These are phyloP conservation scores for Acanthis flammea DNA, from an alignment of 2,797 vertebrate species.

Conservation along the genomic window DNA sequence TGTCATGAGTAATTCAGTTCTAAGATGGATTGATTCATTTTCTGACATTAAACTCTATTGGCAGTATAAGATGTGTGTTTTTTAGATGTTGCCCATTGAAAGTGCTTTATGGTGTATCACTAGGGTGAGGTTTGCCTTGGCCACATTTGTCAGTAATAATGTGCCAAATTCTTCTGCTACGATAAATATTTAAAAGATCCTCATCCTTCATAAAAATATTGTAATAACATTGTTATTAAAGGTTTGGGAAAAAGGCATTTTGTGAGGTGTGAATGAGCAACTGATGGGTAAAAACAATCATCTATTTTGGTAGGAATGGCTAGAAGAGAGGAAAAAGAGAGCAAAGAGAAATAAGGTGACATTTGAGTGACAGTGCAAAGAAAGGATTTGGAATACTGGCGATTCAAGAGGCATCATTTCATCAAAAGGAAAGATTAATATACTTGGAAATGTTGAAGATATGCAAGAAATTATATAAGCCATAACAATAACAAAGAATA, in stretches of 20 bases:
- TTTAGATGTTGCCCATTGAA: not conserved
- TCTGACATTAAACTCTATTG: not conserved
- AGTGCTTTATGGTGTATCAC: not conserved
- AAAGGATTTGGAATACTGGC: not conserved
- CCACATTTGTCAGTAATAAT: not conserved
- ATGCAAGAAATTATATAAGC: not conserved
- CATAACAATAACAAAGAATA: not conserved
- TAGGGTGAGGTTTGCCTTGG: not conserved
- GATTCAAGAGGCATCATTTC: not conserved
- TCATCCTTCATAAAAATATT: not conserved
- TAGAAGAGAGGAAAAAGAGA: not conserved
- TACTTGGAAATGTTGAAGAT: not conserved
- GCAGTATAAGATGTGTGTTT: not conserved
- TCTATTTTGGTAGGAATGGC: not conserved
- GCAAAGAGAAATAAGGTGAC: not conserved
- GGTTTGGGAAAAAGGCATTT: not conserved
- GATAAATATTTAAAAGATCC: not conserved
- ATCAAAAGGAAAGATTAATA: slow-evolving; percentile 12
- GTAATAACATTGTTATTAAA: not conserved
- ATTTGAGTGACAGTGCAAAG: slow-evolving; percentile 20
- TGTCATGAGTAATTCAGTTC: not conserved
- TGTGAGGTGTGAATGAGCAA: not conserved
- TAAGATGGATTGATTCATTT: not conserved
- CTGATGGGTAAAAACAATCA: not conserved
- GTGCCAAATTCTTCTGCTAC: not conserved